Conservation (phyloP, 2,113 vertebrate species). For the Coregonus clupeaformis region DNA sequence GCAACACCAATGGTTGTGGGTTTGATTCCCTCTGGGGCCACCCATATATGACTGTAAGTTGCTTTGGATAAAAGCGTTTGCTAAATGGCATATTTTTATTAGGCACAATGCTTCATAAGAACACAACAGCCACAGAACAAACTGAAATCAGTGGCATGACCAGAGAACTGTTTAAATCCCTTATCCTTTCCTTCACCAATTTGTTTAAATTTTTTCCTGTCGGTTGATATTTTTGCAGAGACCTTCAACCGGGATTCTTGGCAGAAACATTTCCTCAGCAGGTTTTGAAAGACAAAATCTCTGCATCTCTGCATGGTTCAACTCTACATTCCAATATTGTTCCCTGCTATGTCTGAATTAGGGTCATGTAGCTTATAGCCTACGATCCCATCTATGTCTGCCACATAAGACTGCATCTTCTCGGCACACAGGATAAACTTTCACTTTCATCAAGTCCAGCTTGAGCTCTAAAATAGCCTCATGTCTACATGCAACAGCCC, state of each 20-base stretch:
- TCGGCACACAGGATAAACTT: conserved; percentile 6
- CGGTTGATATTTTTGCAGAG: too few relatives aligned
- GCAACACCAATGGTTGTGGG: too few relatives aligned
- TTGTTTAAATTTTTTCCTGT: too few relatives aligned
- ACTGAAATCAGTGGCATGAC: neutral
- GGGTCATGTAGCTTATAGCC: neutral
- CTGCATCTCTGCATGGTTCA: neutral
- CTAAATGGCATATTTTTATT: too few relatives aligned
- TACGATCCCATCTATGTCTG: neutral
- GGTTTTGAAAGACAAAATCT: neutral
- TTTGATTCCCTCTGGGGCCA: too few relatives aligned
- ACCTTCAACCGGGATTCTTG: neutral
- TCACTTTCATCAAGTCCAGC: conserved; percentile 8
- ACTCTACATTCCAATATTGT: neutral
- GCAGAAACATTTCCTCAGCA: neutral
- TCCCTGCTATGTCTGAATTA: neutral
- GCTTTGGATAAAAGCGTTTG: too few relatives aligned
- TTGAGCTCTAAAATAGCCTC: neutral
- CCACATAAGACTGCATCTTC: neutral
- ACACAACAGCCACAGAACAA: neutral
- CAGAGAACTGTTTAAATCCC: neutral
- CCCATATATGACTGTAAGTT: too few relatives aligned
- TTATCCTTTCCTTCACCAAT: too few relatives aligned
- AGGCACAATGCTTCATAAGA: neutral
- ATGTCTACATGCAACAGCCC: neutral